Evolutionary conservation across 2,888 invertebrate species (phyloP).

Genomic region (Noctua janthe): DNA sequence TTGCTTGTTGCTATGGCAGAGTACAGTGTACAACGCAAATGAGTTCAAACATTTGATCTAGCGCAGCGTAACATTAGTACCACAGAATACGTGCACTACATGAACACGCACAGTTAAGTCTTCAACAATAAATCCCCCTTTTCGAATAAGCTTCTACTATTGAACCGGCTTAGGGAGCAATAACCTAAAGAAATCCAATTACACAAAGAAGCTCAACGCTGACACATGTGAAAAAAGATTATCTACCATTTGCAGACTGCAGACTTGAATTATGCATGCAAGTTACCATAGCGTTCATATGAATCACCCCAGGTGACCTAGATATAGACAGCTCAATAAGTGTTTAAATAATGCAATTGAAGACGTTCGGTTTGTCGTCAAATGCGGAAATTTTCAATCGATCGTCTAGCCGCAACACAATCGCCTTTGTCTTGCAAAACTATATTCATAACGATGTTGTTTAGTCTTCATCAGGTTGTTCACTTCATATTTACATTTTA

Average conservation of each 20-base stretch:
- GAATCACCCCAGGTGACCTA: constrained; percentile 74
- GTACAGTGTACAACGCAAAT: constrained; percentile 62
- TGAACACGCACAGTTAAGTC: constrained; percentile 41
- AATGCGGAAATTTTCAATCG: constrained; percentile 68
- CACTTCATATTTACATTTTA: constrained; percentile 15
- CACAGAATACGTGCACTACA: constrained; percentile 59
- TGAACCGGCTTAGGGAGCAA: constrained; percentile 71
- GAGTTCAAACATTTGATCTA: constrained; percentile 67
- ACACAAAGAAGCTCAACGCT: constrained; percentile 76
- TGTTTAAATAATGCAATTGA: constrained; percentile 76
- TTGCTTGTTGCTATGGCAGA: constrained; percentile 74
- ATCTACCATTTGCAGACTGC: constrained; percentile 72
- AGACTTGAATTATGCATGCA: constrained; percentile 64
- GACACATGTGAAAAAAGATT: constrained; percentile 77
- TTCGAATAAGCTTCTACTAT: constrained; percentile 62
- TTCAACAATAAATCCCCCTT: constrained; percentile 58
- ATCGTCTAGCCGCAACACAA: constrained; percentile 57
- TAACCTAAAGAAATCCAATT: constrained; percentile 82
- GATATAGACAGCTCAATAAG: constrained; percentile 69
- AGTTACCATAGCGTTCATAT: constrained; percentile 64
- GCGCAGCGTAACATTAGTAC: constrained; percentile 66
- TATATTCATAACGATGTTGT: constrained; percentile 22
- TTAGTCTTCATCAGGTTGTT: constrained; percentile 12
- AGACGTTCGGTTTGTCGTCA: constrained; percentile 60
- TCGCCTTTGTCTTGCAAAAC: constrained; percentile 57